phyloP scores from a whole-genome alignment of 2,888 invertebrate species.

The Drosophila prostipennis region DNA sequence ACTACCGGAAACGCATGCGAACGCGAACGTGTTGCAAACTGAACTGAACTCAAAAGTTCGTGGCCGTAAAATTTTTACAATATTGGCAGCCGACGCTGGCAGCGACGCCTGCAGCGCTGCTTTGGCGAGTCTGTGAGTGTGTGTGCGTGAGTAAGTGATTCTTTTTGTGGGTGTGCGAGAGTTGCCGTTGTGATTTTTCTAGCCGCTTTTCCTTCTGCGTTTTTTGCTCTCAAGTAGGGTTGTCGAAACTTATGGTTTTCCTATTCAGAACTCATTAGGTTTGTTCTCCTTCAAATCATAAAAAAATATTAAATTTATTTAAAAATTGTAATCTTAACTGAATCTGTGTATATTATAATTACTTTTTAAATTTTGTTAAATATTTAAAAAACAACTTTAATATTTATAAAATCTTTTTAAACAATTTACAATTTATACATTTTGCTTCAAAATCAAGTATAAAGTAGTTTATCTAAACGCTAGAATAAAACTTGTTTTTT shows the following conservation, averaged over 20 bases:
- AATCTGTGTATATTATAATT: too few relatives aligned
- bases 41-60: conserved; percentile 71
- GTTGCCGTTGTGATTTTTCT: conserved; percentile 70
- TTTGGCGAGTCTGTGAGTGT: conserved; percentile 14
- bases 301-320: too few relatives aligned
- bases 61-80: conserved; percentile 76
- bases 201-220: conserved; percentile 46
- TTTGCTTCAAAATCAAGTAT: too few relatives aligned
- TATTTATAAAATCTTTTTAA: too few relatives aligned
- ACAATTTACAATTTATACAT: too few relatives aligned
- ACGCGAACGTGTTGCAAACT: conserved; percentile 72
- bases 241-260: neutral
- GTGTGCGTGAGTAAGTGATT: conserved; percentile 10
- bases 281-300: too few relatives aligned
- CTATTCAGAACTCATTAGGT: too few relatives aligned
- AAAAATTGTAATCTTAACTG: too few relatives aligned
- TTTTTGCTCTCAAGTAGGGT: conserved; percentile 31
- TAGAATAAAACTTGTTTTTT: too few relatives aligned
- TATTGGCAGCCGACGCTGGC: conserved; percentile 49
- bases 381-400: too few relatives aligned
- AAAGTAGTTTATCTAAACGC: too few relatives aligned
- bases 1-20: conserved; percentile 52
- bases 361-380: too few relatives aligned
- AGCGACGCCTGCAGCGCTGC: conserved; percentile 55
- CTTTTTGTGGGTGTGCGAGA: conserved; percentile 23